Evolutionary conservation across 2,888 invertebrate species (phyloP).

Genomic region (Podotricha telesiphe): DNA sequence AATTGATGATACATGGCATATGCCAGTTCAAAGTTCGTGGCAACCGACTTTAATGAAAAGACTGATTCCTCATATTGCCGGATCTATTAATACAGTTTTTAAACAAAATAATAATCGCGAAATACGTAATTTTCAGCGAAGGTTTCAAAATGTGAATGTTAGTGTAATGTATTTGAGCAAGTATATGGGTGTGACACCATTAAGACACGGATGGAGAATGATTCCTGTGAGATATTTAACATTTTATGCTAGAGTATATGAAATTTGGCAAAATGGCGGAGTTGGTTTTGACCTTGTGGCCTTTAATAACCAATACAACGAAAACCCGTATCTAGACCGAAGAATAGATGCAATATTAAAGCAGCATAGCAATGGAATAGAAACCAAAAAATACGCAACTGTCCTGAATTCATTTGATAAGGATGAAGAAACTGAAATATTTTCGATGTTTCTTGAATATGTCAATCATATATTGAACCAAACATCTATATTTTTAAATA

Average conservation of each 20-base stretch:
- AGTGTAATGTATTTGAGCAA: constrained; percentile 65
- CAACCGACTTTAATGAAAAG: constrained; percentile 56
- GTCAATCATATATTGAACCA: constrained; percentile 60
- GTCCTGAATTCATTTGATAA: constrained; percentile 58
- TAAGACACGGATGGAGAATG: constrained; percentile 75
- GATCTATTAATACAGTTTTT: constrained; percentile 46
- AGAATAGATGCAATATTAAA: constrained; percentile 61
- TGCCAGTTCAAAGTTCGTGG: constrained; percentile 16
- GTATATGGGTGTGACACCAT: constrained; percentile 77
- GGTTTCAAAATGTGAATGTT: constrained; percentile 71
- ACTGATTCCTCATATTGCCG: constrained; percentile 51
- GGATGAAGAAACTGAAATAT: constrained; percentile 60
- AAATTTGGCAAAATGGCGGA: constrained; percentile 83
- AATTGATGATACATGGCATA: constrained; percentile 61
- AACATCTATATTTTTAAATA: constrained; percentile 58
- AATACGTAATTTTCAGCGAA: constrained; percentile 58
- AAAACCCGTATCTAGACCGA: constrained; percentile 50
- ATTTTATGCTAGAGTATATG: constrained; percentile 78
- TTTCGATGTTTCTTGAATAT: constrained; percentile 55
- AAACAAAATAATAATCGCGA: constrained; percentile 55
- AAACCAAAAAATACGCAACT: constrained; percentile 58
- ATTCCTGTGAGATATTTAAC: constrained; percentile 70
- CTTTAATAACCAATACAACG: constrained; percentile 57
- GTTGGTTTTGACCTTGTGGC: constrained; percentile 66
- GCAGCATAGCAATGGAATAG: constrained; percentile 69